phyloP scores from a whole-genome alignment of 2,113 vertebrate genomes.

The Lucifuga dentata region DNA sequence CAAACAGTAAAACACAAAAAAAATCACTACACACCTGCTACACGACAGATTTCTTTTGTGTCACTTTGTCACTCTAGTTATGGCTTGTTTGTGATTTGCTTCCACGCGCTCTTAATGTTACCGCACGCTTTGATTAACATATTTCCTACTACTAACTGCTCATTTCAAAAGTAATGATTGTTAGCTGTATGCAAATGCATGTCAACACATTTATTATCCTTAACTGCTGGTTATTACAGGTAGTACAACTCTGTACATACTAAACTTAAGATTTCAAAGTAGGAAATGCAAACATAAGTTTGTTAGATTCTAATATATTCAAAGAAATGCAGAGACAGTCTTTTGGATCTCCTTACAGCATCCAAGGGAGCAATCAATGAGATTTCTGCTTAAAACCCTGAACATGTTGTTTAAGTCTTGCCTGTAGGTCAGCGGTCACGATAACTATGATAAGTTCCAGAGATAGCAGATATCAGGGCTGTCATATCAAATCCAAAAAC shows the following conservation, averaged over 20 bases:
- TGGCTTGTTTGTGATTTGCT: background rate
- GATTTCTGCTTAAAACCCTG: conserved; percentile 45
- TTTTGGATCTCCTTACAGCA: conserved; percentile 32
- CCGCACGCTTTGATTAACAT: background rate
- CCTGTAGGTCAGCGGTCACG: conserved; percentile 34
- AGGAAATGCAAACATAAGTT: conserved; percentile 23
- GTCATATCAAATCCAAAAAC: conserved; percentile 11
- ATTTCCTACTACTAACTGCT: conserved; percentile 9
- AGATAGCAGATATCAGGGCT: conserved; percentile 32
- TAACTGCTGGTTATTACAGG: conserved; percentile 4
- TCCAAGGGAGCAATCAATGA: conserved; percentile 36
- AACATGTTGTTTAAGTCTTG: conserved; percentile 45
- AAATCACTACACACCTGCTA: background rate
- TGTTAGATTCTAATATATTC: conserved; percentile 29
- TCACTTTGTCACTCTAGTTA: background rate
- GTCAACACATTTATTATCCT: conserved; percentile 22
- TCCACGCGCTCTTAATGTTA: conserved; percentile 2
- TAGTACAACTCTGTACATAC: conserved; percentile 6
- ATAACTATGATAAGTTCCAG: conserved; percentile 20
- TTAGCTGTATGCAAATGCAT: no score
- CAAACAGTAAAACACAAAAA: conserved; percentile 5
- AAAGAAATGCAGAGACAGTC: conserved; percentile 19
- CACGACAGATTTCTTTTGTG: background rate
- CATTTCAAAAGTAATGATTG: no score
- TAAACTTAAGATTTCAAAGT: conserved; percentile 15